phyloP scores from a whole-genome alignment of 2,888 invertebrate genomes.

The Cataglyphis livida region DNA sequence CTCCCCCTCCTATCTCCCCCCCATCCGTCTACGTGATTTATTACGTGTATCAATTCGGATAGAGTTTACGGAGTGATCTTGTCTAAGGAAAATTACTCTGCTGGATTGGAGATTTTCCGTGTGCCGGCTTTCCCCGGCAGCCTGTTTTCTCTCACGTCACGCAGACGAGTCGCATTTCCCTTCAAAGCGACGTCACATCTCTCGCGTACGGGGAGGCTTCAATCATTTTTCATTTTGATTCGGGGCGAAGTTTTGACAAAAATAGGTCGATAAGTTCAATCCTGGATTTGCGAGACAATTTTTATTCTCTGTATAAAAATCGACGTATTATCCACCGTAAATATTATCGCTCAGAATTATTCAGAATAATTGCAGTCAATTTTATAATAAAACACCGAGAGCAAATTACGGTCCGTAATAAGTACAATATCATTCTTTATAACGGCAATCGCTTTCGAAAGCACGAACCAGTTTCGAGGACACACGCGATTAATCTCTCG shows the following conservation, averaged over 20 bases:
- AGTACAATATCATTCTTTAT: slow-evolving; percentile 44
- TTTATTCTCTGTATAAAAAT: neutral
- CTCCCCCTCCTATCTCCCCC: neutral
- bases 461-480: slow-evolving; percentile 13
- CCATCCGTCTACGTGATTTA: slow-evolving; percentile 60
- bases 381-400: neutral
- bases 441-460: slow-evolving; percentile 12
- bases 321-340: neutral
- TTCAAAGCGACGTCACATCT: neutral
- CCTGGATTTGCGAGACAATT: neutral
- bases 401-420: slow-evolving; percentile 37
- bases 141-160: neutral
- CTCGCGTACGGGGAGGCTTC: neutral
- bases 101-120: slow-evolving; percentile 32
- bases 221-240: slow-evolving; percentile 2
- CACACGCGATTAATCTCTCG: slow-evolving; percentile 29
- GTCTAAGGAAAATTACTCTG: slow-evolving; percentile 58
- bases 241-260: neutral
- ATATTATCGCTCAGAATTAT: slow-evolving; percentile 6
- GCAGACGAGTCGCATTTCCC: neutral
- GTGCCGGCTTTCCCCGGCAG: neutral
- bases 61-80: slow-evolving; percentile 61
- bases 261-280: neutral
- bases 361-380: neutral
- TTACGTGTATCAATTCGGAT: slow-evolving; percentile 66